Percentiles rank a stretch among this genome's conserved stretches.
phyloP scores from a whole-genome alignment of 30 jellyfish, hydroid and myxozoan species.

The Hydractinia symbiolongicarpus region DNA sequence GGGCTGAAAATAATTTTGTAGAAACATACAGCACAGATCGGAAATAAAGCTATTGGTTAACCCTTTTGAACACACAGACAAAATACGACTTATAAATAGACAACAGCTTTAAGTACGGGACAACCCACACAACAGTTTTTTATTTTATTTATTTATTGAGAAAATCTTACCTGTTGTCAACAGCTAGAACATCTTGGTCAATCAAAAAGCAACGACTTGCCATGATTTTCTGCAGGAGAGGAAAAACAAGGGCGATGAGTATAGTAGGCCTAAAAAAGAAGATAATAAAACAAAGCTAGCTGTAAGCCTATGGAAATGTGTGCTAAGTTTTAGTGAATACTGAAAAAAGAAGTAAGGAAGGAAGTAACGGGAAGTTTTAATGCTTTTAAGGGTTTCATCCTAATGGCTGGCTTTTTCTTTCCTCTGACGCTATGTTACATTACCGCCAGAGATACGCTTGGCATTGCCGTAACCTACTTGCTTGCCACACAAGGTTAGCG shows the following conservation, averaged over 20 bases:
- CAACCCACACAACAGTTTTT: not conserved
- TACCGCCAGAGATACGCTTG: too few relatives aligned
- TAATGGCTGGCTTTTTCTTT: too few relatives aligned
- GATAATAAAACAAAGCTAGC: not conserved
- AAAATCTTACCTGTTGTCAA: slow-evolving; percentile 16
- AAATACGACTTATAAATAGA: not conserved
- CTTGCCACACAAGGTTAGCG: too few relatives aligned
- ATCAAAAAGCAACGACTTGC: slow-evolving; percentile 13
- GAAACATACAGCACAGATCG: too few relatives aligned
- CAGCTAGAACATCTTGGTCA: slow-evolving; percentile 6
- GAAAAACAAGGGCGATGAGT: not conserved
- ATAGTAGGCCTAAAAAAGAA: slow-evolving; percentile 15
- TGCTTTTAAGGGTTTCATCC: too few relatives aligned
- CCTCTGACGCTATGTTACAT: too few relatives aligned
- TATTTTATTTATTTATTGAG: not conserved
- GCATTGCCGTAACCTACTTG: too few relatives aligned
- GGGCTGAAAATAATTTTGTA: too few relatives aligned
- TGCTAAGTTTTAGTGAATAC: not conserved
- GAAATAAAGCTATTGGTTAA: not conserved
- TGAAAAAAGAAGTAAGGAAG: not conserved
- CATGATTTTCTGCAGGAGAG: not conserved
- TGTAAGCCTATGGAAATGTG: not conserved
- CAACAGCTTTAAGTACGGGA: not conserved
- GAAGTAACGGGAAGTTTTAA: not conserved
- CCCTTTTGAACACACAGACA: not conserved